Evolutionary conservation across 2,113 vertebrate species (phyloP).

Genomic region (Hystrix cristata): DNA sequence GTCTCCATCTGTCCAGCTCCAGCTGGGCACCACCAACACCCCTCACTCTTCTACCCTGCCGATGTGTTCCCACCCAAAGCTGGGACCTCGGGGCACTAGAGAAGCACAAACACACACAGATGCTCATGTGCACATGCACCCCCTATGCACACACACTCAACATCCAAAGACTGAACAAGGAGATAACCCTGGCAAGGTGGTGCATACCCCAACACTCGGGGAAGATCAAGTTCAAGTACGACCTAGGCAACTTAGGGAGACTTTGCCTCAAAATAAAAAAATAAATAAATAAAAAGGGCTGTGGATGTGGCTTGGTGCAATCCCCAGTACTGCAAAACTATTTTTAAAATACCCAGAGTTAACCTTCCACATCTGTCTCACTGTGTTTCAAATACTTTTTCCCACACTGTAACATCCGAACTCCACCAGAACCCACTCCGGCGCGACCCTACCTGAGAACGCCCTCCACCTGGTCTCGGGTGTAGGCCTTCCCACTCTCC

Average conservation of each 20-base stretch:
- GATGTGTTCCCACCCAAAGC: background rate
- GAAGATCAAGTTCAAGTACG: background rate
- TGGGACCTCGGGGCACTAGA: background rate
- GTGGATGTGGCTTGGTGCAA: background rate
- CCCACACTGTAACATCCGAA: slow-evolving; percentile 1
- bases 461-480: slow-evolving; percentile 95
- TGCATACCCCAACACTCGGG: background rate
- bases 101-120: background rate
- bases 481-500: slow-evolving; percentile 93
- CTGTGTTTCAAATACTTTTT: slow-evolving; percentile 37
- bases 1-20: background rate
- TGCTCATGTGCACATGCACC: background rate
- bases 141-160: background rate
- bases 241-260: background rate
- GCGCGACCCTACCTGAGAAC: slow-evolving; percentile 92
- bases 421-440: background rate
- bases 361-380: background rate
- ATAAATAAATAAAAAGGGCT: background rate
- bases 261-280: background rate
- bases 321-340: background rate
- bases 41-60: background rate
- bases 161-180: background rate
- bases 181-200: background rate
- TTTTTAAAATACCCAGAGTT: background rate
- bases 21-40: background rate